Evolutionary conservation across 2,888 invertebrate genomes (phyloP).

Genomic region (Gymnoscelis rufifasciata): DNA sequence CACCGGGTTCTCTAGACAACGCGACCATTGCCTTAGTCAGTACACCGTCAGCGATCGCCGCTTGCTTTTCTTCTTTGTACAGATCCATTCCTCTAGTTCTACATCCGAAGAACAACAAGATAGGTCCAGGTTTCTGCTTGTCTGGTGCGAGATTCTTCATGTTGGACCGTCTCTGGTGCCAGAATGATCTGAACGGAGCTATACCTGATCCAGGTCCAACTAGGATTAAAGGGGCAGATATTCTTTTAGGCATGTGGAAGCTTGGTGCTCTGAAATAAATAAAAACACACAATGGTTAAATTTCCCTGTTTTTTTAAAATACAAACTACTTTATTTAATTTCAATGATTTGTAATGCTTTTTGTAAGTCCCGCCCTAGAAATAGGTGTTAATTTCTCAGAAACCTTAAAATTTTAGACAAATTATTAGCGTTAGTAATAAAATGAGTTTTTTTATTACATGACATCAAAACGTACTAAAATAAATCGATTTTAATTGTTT

Average conservation of each 20-base stretch:
- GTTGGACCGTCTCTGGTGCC: conserved; percentile 85
- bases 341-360: too few species aligned
- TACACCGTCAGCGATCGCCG: conserved; percentile 83
- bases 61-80: conserved; percentile 88
- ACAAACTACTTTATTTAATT: too few species aligned
- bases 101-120: conserved; percentile 94
- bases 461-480: too few species aligned
- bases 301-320: too few species aligned
- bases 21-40: conserved; percentile 87
- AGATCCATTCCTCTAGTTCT: conserved; percentile 87
- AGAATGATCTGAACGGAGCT: conserved; percentile 95
- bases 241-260: conserved; percentile 90
- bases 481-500: too few species aligned
- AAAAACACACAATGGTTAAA: too few species aligned
- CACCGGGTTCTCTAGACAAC: conserved; percentile 86
- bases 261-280: conserved; percentile 86
- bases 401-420: too few species aligned
- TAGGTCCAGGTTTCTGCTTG: conserved; percentile 55
- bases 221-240: conserved; percentile 87
- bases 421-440: too few species aligned
- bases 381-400: too few species aligned
- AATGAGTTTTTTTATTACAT: too few species aligned
- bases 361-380: too few species aligned
- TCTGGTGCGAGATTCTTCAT: conserved; percentile 37
- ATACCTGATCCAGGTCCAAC: conserved; percentile 96